phyloP scores from a whole-genome alignment of 2,888 invertebrate genomes.

The Drosophila setosimentum region DNA sequence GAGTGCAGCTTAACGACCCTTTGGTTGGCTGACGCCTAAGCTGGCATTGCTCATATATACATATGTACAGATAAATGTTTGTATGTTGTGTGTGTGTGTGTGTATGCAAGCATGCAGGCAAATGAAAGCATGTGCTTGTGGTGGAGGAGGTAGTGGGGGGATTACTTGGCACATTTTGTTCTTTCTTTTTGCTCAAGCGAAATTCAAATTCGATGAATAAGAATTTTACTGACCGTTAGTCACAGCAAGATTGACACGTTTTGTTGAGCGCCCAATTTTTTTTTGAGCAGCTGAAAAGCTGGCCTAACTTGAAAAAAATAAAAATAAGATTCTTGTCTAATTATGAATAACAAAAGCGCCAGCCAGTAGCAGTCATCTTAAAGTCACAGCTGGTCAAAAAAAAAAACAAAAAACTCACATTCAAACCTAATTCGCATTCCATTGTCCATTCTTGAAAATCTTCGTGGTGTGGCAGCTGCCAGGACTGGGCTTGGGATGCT shows the following conservation, averaged over 20 bases:
- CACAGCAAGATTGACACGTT: slow-evolving; percentile 44
- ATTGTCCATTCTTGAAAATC: slow-evolving; percentile 51
- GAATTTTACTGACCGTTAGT: slow-evolving; percentile 30
- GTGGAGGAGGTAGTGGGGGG: not conserved
- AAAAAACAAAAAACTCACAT: not conserved
- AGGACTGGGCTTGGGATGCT: slow-evolving; percentile 63
- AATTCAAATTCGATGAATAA: not conserved
- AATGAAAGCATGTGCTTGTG: not conserved
- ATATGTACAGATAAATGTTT: slow-evolving; percentile 5
- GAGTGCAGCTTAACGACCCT: slow-evolving; percentile 48
- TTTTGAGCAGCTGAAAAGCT: slow-evolving; percentile 40
- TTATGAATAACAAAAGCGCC: slow-evolving; percentile 68
- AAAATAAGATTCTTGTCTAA: slow-evolving; percentile 44
- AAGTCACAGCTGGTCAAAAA: slow-evolving; percentile 30
- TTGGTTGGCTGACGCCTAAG: slow-evolving; percentile 48
- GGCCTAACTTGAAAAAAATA: slow-evolving; percentile 33
- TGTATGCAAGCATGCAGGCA: not conserved
- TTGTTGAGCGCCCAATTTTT: slow-evolving; percentile 5
- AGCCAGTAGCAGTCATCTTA: slow-evolving; percentile 19
- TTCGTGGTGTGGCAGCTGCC: slow-evolving; percentile 36
- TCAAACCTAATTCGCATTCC: slow-evolving; percentile 15
- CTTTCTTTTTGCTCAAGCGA: not conserved
- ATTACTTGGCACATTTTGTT: not conserved
- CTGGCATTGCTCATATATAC: slow-evolving; percentile 3
- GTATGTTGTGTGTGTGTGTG: not conserved